A percentile compares a stretch with the other conserved stretches of the same genome.
These are phyloP conservation scores for Embiotoca jacksoni DNA, from an alignment of 2,113 vertebrate species.

Conservation along the genomic window DNA sequence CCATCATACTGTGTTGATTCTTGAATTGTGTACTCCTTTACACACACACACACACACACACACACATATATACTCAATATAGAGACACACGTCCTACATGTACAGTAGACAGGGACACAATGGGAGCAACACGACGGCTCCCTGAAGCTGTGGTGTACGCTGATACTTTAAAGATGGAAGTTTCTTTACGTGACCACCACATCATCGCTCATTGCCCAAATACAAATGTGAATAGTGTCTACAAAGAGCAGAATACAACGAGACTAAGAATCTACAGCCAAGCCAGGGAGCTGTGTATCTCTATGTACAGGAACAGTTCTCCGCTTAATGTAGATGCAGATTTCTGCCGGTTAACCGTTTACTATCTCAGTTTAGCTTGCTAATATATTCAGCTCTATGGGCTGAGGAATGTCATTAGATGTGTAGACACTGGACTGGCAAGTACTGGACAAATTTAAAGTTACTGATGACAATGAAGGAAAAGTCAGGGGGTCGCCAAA, in stretches of 20 bases:
- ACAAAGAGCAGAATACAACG: not conserved
- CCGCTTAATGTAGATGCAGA: not conserved
- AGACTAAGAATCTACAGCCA: not conserved
- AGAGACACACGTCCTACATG: not conserved
- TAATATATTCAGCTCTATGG: not conserved
- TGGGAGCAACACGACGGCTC: not conserved
- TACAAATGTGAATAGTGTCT: not conserved
- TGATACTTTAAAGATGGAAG: slow-evolving; percentile 4
- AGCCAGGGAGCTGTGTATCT: not conserved
- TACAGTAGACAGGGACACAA: not conserved
- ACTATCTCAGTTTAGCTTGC: not conserved
- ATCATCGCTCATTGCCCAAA: not conserved
- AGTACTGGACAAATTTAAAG: not conserved
- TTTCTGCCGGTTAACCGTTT: not conserved
- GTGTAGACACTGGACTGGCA: not conserved
- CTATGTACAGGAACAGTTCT: not conserved
- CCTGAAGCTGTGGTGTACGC: not conserved
- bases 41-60: not conserved
- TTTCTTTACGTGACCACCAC: not conserved
- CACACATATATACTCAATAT: not conserved
- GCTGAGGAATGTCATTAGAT: not conserved
- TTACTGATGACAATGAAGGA: not conserved
- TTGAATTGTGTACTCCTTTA: not conserved
- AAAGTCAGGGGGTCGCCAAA: not conserved
- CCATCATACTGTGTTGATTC: slow-evolving; percentile 2